Evolutionary conservation across 2,888 invertebrate species (phyloP), one percentile per base, ranked within the genome.

Genomic region (Marasmarcha lunaedactyla): DNA sequence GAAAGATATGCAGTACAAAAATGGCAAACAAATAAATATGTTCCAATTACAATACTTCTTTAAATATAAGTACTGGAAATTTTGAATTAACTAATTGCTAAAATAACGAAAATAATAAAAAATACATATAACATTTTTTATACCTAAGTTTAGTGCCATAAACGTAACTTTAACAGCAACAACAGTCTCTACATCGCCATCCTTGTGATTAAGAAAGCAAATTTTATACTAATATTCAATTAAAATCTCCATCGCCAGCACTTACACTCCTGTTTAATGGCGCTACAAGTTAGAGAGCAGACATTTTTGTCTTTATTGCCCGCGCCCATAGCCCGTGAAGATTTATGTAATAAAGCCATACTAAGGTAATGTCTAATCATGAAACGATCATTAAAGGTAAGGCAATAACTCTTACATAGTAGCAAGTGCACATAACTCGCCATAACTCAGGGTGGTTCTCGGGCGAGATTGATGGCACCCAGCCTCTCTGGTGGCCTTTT

Each of bases 381-480:
- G 59, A 47, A 42, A 52, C 50, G 61, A 67, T 66, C 74, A 76
- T 81, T 78, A 81, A 81, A 78, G n/a, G 66, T 61, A 59, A 69
- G 71, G 77, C 64, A 70, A 71, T 81, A 78, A 77, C 66, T 71
- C 68, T 60, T 67, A 83, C 81, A 78, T 81, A 81, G 81, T 83
- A 73, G 73, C 71, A 55, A 53, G 53, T 58, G 59, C 63, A 63
- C 63, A 71, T 73, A 71, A 71, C 72, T 64, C 65, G 58, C 64
- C 63, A 76, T 81, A 77, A 78, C 67, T 81, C 77, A 76, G 68
- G 68, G 70, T 69, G 67, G 59, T 71, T 61, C 64, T 54, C 53
- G 58, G 57, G 51, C 41, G 62, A 76, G 81, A 81, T 81, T 81
- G 77, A 81, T 79, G 78, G 57, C 39, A 49, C 3, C 7, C 3